These are phyloP conservation scores for Brachystomella parvula DNA, from an alignment of 1,140 invertebrate species.

Conservation along the genomic window DNA sequence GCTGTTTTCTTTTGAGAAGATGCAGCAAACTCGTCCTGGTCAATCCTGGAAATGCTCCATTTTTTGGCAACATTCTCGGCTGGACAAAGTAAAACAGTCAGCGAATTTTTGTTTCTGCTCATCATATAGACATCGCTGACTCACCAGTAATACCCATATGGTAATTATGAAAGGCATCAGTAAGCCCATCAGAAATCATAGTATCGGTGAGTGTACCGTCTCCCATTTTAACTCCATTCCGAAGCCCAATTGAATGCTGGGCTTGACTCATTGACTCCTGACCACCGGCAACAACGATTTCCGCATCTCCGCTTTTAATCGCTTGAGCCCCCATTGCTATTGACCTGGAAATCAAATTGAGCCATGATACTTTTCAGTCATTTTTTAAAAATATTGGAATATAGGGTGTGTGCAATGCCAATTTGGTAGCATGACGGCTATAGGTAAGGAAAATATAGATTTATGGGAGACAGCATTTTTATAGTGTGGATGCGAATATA, in stretches of 20 bases:
- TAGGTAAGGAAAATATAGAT: background rate
- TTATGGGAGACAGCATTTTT: too few species aligned
- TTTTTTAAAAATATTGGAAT: background rate
- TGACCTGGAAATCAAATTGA: slow-evolving; percentile 49
- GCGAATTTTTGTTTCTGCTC: slow-evolving; percentile 8
- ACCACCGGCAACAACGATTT: slow-evolving; percentile 69
- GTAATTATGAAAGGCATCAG: slow-evolving; percentile 65
- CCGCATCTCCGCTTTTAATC: slow-evolving; percentile 59
- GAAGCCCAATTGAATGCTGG: slow-evolving; percentile 60
- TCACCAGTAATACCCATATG: slow-evolving; percentile 82
- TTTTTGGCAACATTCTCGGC: slow-evolving; percentile 71
- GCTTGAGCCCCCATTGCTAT: slow-evolving; percentile 61
- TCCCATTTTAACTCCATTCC: slow-evolving; percentile 64
- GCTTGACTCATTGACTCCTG: slow-evolving; percentile 79
- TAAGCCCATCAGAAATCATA: slow-evolving; percentile 68
- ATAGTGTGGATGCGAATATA: too few species aligned
- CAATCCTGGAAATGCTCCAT: slow-evolving; percentile 58
- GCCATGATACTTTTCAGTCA: background rate
- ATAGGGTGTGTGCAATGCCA: background rate
- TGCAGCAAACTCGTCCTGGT: slow-evolving; percentile 67
- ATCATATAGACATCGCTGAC: background rate
- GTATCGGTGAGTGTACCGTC: slow-evolving; percentile 57
- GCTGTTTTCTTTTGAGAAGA: slow-evolving; percentile 64
- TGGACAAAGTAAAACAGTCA: slow-evolving; percentile 38
- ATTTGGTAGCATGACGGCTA: background rate